Conservation (phyloP, 35 echinoderm and acorn worm species). For the Diadema setosum region DNA sequence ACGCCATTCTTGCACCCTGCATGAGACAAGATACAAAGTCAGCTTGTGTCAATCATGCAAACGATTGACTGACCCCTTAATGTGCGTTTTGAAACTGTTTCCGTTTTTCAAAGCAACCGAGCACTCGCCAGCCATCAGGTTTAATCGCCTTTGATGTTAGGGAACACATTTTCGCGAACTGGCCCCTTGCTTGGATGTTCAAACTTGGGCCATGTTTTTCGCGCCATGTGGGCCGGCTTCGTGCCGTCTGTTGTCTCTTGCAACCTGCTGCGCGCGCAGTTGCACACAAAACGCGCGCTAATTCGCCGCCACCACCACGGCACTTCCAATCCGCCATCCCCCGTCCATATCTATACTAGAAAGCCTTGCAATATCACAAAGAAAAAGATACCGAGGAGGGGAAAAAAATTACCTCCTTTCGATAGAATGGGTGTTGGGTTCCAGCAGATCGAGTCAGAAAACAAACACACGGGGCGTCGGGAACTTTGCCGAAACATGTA, state of each 20-base stretch:
- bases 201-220: background rate
- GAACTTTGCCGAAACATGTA: background rate
- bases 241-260: background rate
- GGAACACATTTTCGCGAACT: background rate
- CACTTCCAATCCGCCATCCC: background rate
- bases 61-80: too few relatives aligned
- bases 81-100: background rate
- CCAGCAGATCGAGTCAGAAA: background rate
- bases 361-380: background rate
- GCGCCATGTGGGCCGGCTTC: background rate
- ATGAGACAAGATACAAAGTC: too few relatives aligned
- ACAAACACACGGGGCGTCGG: background rate
- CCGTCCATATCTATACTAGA: background rate
- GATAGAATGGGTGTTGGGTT: background rate
- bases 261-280: background rate
- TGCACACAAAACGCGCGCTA: background rate
- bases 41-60: too few relatives aligned
- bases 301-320: background rate
- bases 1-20: too few relatives aligned
- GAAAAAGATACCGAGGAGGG: background rate
- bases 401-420: background rate
- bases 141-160: background rate
- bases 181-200: background rate
- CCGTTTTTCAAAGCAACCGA: background rate
- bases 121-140: background rate